These are phyloP conservation scores for Heteropelma amictum DNA, from an alignment of 2,888 invertebrate genomes.

Conservation along the genomic window DNA sequence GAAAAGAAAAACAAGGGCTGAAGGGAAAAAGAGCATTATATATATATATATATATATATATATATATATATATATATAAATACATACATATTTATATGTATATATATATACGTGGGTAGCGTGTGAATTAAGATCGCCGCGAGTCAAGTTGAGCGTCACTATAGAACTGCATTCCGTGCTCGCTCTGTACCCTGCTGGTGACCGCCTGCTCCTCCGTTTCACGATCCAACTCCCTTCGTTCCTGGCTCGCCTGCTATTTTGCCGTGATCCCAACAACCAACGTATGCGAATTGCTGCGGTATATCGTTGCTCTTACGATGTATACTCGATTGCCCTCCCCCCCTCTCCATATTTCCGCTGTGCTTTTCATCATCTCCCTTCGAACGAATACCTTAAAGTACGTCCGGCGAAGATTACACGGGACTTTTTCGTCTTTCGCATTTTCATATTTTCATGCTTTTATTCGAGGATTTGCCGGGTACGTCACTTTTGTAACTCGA, in stretches of 20 bases:
- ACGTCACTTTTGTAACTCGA: too few relatives aligned
- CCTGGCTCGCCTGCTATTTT: conserved; percentile 4
- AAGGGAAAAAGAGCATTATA: not conserved
- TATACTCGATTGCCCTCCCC: not conserved
- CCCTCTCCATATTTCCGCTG: too few relatives aligned
- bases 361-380: too few relatives aligned
- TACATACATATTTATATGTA: not conserved
- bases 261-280: conserved; percentile 14
- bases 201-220: conserved; percentile 34
- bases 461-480: too few relatives aligned
- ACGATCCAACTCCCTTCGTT: conserved; percentile 31
- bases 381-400: too few relatives aligned
- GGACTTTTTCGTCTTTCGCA: too few relatives aligned
- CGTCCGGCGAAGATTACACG: too few relatives aligned
- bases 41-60: not conserved
- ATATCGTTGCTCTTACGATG: conserved; percentile 3
- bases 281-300: conserved; percentile 26
- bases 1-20: not conserved
- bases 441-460: too few relatives aligned
- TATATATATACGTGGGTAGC: conserved; percentile 57
- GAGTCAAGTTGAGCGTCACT: conserved; percentile 77
- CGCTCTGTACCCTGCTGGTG: conserved; percentile 61
- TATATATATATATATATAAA: not conserved
- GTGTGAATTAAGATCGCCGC: conserved; percentile 71
- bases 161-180: conserved; percentile 75